These are phyloP conservation scores for Strix uralensis DNA, from an alignment of 2,113 vertebrate species.

Conservation along the genomic window DNA sequence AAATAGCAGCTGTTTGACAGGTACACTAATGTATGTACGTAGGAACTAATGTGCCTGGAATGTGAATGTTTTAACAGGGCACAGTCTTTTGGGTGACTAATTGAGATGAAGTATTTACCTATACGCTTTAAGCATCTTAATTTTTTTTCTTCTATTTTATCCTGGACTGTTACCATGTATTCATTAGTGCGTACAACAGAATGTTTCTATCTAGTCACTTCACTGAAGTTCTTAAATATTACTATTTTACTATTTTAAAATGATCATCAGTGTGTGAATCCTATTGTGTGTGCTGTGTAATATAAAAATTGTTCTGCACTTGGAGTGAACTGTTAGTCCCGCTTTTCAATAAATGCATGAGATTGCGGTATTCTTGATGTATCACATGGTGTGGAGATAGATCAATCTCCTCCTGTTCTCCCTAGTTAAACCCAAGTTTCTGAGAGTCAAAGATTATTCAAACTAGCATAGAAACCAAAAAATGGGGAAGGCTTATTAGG, in stretches of 20 bases:
- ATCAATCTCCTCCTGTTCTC: no score
- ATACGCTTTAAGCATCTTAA: not conserved
- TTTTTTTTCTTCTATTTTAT: not conserved
- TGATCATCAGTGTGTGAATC: not conserved
- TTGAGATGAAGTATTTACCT: slow-evolving; percentile 17
- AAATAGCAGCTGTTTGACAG: not conserved
- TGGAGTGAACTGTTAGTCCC: not conserved
- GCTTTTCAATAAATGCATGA: not conserved
- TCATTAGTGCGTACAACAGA: not conserved
- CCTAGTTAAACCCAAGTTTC: not conserved
- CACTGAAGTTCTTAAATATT: not conserved
- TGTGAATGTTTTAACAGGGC: not conserved
- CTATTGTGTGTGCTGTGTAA: not conserved
- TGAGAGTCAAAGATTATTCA: not conserved
- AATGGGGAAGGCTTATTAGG: not conserved
- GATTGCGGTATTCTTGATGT: not conserved
- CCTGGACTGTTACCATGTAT: not conserved
- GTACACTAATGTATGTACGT: not conserved
- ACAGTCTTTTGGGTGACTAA: not conserved
- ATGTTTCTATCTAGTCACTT: not conserved
- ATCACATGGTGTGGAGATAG: no score
- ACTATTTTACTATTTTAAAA: not conserved
- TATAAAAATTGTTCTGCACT: not conserved
- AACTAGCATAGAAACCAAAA: not conserved
- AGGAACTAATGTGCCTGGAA: not conserved